These are phyloP conservation scores for Syndactyla subalaris DNA, from an alignment of 2,797 vertebrate genomes.

Conservation along the genomic window DNA sequence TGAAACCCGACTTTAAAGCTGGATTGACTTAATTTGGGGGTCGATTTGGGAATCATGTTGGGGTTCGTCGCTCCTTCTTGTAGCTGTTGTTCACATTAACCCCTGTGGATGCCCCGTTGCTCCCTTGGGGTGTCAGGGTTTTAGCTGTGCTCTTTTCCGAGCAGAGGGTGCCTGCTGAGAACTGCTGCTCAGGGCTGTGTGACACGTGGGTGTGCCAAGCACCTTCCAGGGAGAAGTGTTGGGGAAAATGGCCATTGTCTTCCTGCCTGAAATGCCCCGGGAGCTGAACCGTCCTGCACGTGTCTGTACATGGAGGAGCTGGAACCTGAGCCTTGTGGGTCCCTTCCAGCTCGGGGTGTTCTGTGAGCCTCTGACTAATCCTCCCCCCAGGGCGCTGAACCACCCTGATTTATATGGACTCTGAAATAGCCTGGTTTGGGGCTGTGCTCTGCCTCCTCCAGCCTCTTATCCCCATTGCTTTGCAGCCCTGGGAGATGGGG, in stretches of 20 bases:
- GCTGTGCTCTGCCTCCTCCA: neutral
- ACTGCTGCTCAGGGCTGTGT: neutral
- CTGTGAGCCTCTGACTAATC: neutral
- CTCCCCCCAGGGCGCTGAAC: neutral
- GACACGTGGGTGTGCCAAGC: neutral
- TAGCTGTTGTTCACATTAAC: neutral
- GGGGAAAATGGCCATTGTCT: neutral
- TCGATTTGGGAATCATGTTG: neutral
- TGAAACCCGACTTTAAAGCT: neutral
- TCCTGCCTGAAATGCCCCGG: neutral
- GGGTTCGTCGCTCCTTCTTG: neutral
- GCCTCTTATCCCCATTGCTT: neutral
- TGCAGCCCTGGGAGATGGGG: neutral
- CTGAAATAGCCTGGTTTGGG: neutral
- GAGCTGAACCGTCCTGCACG: neutral
- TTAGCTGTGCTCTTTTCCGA: neutral
- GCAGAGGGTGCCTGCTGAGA: neutral
- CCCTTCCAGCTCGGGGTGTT: neutral
- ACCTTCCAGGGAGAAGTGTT: neutral
- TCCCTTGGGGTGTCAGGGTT: neutral
- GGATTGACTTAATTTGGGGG: neutral
- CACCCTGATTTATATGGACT: accelerated
- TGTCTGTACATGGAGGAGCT: neutral
- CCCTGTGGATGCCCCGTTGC: accelerated
- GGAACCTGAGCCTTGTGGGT: neutral